Evolutionary conservation across 2,113 vertebrate species (phyloP), one percentile per base, ranked within the genome.

Genomic region (Willisornis vidua): DNA sequence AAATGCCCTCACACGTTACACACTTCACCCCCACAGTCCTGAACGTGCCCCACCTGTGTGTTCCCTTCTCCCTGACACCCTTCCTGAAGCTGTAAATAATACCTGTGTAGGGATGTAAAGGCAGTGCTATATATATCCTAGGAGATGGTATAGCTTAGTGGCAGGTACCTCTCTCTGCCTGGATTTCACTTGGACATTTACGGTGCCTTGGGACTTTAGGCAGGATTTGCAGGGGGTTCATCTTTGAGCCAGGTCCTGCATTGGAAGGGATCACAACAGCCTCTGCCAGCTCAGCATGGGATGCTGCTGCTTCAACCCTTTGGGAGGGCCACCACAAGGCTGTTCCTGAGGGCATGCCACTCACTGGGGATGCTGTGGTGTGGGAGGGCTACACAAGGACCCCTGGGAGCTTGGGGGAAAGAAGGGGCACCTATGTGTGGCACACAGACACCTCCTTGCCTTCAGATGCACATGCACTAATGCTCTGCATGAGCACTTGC

Each of bases 261-360:
- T 10, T 16, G 24, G 71, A 25, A 29, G 7, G 41, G 48, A 15
- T 57, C 41, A n/a, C 39, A 46, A 19, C 35, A 58, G 24, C 10
- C 22, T 5, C 10, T 4, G 39, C 11, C 49, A 49, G 14, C 26
- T 46, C 0, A 0, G n/a, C 1, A 12, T 9, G 14, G 58, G 19
- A 17, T 72, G 15, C 48, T 51, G 57, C 14, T 17, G 59, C 39
- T 58, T 28, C 20, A 29, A 28, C 26, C 23, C 33, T 16, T 9
- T 1, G 0, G 20, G 31, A 43, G 18, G 8, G 6, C 2, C 0
- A 4, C 23, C 3, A 6, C 15, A 12, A 17, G 17, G n/a, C 28
- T 54, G 26, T 67, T 9, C 33, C 41, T 0, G 0, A 17, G 35
- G 33, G 49, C 33, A 63, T 0, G 0, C 23, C 49, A 37, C 51